phyloP scores from a whole-genome alignment of 2,113 vertebrate species.

The Sturnira hondurensis region DNA sequence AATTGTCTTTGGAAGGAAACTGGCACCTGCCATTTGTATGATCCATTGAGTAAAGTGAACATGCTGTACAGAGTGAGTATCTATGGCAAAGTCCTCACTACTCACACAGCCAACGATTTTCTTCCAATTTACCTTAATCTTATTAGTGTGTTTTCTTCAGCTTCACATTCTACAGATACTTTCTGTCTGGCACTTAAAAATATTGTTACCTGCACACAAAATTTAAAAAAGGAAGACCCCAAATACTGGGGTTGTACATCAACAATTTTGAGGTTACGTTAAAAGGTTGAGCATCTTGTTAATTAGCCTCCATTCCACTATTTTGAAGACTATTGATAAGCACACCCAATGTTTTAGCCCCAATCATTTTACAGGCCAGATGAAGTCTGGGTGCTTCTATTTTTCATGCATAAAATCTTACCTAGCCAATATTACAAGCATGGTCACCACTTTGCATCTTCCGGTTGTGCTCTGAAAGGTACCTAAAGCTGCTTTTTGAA shows the following conservation, averaged over 20 bases:
- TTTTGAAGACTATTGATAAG: background rate
- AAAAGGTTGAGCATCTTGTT: background rate
- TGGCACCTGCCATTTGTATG: background rate
- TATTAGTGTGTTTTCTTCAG: background rate
- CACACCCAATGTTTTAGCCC: accelerated
- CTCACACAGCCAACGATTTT: background rate
- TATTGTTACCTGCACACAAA: background rate
- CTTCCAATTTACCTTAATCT: background rate
- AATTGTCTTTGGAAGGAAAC: background rate
- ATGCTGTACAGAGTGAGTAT: background rate
- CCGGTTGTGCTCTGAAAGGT: background rate
- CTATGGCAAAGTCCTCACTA: background rate
- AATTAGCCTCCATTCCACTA: background rate
- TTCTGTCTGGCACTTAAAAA: conserved; percentile 44
- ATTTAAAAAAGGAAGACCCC: background rate
- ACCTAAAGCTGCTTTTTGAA: background rate
- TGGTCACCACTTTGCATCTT: accelerated
- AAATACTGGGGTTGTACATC: background rate
- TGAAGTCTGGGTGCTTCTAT: background rate
- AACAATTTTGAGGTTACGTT: background rate
- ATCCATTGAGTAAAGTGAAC: background rate
- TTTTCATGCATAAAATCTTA: background rate
- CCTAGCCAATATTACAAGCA: background rate
- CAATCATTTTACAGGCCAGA: background rate
- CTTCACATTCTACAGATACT: conserved; percentile 46